Conservation (phyloP, 2,113 vertebrate genomes). For the Oostethus manadensis region DNA sequence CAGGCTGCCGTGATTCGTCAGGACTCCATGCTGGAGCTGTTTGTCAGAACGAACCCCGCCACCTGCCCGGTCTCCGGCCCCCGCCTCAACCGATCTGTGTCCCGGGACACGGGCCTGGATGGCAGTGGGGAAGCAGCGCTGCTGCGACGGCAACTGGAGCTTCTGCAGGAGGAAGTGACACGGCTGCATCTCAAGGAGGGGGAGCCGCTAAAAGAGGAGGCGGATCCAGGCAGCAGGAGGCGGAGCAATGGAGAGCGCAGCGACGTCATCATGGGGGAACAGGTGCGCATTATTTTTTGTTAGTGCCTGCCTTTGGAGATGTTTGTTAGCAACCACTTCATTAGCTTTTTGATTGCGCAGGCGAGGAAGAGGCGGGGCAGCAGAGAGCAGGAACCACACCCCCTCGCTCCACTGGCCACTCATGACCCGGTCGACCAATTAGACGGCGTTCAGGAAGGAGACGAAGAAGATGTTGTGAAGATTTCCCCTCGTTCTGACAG, state of each 20-base stretch:
- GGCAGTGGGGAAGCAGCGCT: conserved; percentile 58
- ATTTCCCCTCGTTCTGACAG: conserved; percentile 65
- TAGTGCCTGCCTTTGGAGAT: too few species aligned
- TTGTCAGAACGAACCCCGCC: conserved; percentile 28
- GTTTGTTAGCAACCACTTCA: too few species aligned
- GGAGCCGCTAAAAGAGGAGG: conserved; percentile 47
- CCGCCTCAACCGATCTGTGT: conserved; percentile 69
- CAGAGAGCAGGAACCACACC: conserved; percentile 42
- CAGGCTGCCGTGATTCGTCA: conserved; percentile 82
- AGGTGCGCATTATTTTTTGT: conserved; percentile 33
- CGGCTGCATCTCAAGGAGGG: conserved; percentile 64
- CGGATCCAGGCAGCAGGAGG: conserved; percentile 41
- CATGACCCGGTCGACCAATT: conserved; percentile 62
- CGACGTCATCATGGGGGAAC: conserved; percentile 33
- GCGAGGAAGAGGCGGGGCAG: conserved; percentile 44
- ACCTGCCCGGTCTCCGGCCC: conserved; percentile 20
- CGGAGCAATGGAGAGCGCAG: conserved; percentile 40
- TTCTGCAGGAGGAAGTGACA: conserved; percentile 83
- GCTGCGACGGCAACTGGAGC: conserved; percentile 75
- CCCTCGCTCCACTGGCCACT: conserved; percentile 57
- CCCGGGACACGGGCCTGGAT: conserved; percentile 65
- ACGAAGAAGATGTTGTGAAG: conserved; percentile 58
- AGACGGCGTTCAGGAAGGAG: conserved; percentile 71
- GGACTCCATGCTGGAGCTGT: conserved; percentile 80
- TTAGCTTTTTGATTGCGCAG: conserved; percentile 14